A percentile compares a stretch with the other conserved stretches of the same genome.
Evolutionary conservation across 2,113 vertebrate genomes (phyloP).

Genomic region (Actinemys pallida): DNA sequence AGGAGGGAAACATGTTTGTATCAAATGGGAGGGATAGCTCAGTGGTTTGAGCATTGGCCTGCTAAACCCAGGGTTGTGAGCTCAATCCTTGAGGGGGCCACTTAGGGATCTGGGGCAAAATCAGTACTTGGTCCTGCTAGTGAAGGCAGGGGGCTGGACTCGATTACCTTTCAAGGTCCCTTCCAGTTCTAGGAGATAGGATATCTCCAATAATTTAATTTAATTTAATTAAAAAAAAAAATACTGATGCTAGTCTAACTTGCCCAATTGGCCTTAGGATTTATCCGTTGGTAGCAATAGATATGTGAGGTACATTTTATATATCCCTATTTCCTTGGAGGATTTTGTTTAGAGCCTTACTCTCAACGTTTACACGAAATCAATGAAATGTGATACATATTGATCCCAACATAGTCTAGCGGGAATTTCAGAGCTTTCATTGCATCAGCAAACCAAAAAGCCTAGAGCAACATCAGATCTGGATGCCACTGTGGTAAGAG

Average conservation of each 20-base stretch:
- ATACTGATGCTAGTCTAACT: neutral
- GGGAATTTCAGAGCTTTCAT: neutral
- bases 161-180: too few species aligned
- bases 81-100: too few species aligned
- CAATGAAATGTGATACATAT: neutral
- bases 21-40: neutral
- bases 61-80: too few species aligned
- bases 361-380: neutral
- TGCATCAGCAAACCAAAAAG: neutral
- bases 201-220: too few species aligned
- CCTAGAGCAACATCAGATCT: neutral
- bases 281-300: neutral
- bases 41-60: too few species aligned
- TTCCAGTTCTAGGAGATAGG: too few species aligned
- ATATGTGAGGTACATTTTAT: neutral
- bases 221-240: too few species aligned
- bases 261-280: accelerated
- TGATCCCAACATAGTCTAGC: neutral
- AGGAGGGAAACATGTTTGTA: neutral
- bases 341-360: neutral
- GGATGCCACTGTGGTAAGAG: neutral
- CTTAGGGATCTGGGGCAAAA: too few species aligned
- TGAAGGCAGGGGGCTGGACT: too few species aligned
- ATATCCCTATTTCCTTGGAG: neutral
- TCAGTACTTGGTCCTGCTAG: too few species aligned